phyloP scores from a whole-genome alignment of 2,888 invertebrate genomes.

The Chaitophorus viminalis region DNA sequence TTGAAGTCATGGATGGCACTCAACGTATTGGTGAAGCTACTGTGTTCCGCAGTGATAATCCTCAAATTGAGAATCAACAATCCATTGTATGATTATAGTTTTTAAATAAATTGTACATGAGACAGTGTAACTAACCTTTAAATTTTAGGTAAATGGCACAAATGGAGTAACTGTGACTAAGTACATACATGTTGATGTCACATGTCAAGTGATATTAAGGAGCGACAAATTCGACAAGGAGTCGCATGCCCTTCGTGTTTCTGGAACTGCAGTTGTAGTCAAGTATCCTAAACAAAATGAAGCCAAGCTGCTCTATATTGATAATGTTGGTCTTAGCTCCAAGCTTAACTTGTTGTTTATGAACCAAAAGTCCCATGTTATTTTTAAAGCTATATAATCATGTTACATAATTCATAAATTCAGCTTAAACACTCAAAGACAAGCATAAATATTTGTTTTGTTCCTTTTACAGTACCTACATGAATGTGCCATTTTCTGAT shows the following conservation, averaged over 20 bases:
- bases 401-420: slow-evolving; percentile 16
- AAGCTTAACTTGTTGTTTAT: slow-evolving; percentile 76
- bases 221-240: slow-evolving; percentile 54
- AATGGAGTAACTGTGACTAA: slow-evolving; percentile 71
- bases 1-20: slow-evolving; percentile 73
- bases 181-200: slow-evolving; percentile 76
- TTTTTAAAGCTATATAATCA: slow-evolving; percentile 71
- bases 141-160: slow-evolving; percentile 65
- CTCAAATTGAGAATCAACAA: slow-evolving; percentile 76
- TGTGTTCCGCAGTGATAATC: slow-evolving; percentile 76
- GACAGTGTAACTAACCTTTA: neutral
- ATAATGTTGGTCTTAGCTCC: slow-evolving; percentile 77
- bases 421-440: slow-evolving; percentile 34
- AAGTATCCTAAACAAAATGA: slow-evolving; percentile 71
- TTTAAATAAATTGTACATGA: neutral
- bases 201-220: slow-evolving; percentile 73
- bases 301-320: slow-evolving; percentile 73
- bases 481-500: slow-evolving; percentile 44
- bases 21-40: slow-evolving; percentile 75
- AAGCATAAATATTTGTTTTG: slow-evolving; percentile 23
- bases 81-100: slow-evolving; percentile 69
- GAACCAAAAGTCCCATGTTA: slow-evolving; percentile 74
- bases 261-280: slow-evolving; percentile 75
- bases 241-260: slow-evolving; percentile 75
- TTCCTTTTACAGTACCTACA: slow-evolving; percentile 31